Percentiles rank a stretch among this genome's conserved stretches.
Conservation (phyloP, 2,113 vertebrate species). For the Ursus arctos region DNA sequence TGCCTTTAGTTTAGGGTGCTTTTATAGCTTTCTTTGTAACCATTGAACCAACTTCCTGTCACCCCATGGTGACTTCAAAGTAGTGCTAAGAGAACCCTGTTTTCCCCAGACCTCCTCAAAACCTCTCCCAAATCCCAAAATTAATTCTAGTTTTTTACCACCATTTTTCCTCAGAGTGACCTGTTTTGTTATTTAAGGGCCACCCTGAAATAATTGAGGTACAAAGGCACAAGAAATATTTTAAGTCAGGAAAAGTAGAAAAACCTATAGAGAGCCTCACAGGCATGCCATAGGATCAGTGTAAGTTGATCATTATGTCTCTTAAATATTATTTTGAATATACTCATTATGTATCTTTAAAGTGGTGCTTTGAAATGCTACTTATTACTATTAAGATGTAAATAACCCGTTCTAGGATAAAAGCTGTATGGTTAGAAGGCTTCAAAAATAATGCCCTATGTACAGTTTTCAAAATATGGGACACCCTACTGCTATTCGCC, state of each 20-base stretch:
- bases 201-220: neutral
- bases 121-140: neutral
- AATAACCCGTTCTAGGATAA: slow-evolving; percentile 9
- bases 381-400: slow-evolving; percentile 32
- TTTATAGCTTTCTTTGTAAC: neutral
- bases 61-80: neutral
- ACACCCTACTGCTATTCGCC: neutral
- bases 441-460: neutral
- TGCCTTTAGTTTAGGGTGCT: neutral
- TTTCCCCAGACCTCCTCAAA: neutral
- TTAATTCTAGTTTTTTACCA: neutral
- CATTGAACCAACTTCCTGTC: neutral
- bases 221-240: neutral
- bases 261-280: neutral
- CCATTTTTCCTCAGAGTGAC: neutral
- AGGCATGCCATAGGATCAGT: neutral
- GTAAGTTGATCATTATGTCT: neutral
- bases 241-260: neutral
- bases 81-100: neutral
- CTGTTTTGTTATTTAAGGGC: neutral
- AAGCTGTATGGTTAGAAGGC: neutral
- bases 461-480: neutral
- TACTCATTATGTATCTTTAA: neutral
- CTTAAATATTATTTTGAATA: neutral
- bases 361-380: neutral